A percentile compares a stretch with the other conserved stretches of the same genome.
Conservation (phyloP, 2,888 invertebrate species). For the Volucella bombylans region DNA sequence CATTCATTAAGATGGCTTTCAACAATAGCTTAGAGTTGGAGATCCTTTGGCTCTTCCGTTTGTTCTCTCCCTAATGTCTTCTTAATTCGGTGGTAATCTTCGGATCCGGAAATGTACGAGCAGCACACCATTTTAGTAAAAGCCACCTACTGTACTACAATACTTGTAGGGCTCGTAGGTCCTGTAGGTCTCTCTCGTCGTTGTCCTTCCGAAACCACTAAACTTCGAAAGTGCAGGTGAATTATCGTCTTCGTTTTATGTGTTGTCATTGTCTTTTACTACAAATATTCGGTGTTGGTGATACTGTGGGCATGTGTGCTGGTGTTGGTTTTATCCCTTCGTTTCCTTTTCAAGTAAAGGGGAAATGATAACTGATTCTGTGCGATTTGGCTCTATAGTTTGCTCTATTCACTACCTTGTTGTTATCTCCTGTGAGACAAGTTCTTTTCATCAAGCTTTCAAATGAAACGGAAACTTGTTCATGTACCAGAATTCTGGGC, state of each 20-base stretch:
- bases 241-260: constrained; percentile 52
- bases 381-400: constrained; percentile 44
- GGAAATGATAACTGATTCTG: constrained; percentile 69
- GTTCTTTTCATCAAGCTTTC: constrained; percentile 68
- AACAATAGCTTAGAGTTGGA: constrained; percentile 53
- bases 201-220: constrained; percentile 52
- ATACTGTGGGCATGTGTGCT: too few relatives aligned
- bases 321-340: constrained; percentile 28
- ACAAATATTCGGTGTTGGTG: not conserved
- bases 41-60: constrained; percentile 48
- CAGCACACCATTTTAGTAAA: constrained; percentile 34
- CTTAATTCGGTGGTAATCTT: constrained; percentile 67
- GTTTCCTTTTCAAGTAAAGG: constrained; percentile 25
- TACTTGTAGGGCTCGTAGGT: not conserved
- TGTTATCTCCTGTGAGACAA: constrained; percentile 39
- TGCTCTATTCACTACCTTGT: constrained; percentile 50
- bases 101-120: constrained; percentile 55
- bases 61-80: constrained; percentile 40
- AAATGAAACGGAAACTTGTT: constrained; percentile 64
- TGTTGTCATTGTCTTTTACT: constrained; percentile 27
- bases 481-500: not conserved
- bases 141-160: constrained; percentile 2
- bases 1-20: constrained; percentile 65
- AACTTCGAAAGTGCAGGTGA: constrained; percentile 69
- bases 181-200: not conserved